Evolutionary conservation across 2,797 vertebrate genomes (phyloP), one percentile per base, ranked within the genome.

Genomic region (Furcifer pardalis): DNA sequence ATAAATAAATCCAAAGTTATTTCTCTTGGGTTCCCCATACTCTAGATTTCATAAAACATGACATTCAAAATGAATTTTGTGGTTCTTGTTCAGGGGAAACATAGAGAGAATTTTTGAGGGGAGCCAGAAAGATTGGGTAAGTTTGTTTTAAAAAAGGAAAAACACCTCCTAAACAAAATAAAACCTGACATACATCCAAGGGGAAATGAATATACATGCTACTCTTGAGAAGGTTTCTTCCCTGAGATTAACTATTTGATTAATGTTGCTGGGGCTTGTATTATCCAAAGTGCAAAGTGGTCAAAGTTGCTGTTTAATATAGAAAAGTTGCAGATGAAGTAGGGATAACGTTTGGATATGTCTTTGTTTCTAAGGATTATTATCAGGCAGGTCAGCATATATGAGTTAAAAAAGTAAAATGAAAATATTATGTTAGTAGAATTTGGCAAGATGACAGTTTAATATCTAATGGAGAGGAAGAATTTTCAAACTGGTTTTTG

Each of bases 401-500:
- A 94, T 84, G 86, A 92, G 89, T 88, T n/a, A 92, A 90, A 90
- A 81, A 89, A 92, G 89, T 87, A 89, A 91, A 77, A 92, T 87
- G 90, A 92, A 77, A 93, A 91, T 66, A 35, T 72, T 93, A 87
- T 76, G 37, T 82, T 73, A 83, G 78, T 56, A 84, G 83, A 63
- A 87, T 63, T 87, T 90, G 91, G 90, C 89, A 83, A 91, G 81
- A 85, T 71, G 89, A 91, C 79, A 92, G 87, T 94, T 92, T 90
- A 90, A 89, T 87, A 86, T 91, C 4, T 86, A 86, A n/a, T 73
- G 88, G 82, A 89, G 92, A 92, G 90, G 89, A 93, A 92, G 89
- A 89, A 89, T 93, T 88, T 93, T 93, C 84, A 87, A 94, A 92
- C 93, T 88, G 89, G 88, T 80, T 79, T 65, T 90, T 93, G 91